These are phyloP conservation scores for Olivierus martensii DNA, from an alignment of 1,140 invertebrate species.

Conservation along the genomic window DNA sequence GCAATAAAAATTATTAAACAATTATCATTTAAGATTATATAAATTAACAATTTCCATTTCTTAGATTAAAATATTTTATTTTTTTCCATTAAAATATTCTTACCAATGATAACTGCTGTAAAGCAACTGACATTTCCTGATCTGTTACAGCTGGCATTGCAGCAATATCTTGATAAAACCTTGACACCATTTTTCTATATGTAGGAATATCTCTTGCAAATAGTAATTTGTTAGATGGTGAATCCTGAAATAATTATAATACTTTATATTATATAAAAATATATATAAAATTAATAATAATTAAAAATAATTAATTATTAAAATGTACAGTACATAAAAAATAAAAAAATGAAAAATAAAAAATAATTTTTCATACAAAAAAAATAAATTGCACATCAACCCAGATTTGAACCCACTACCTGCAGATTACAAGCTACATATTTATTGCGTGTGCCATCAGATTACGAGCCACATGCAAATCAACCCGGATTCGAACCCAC, in stretches of 20 bases:
- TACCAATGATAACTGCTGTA: constrained; percentile 64
- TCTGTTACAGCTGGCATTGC: constrained; percentile 74
- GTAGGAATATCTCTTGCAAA: constrained; percentile 89
- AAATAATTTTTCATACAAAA: neutral
- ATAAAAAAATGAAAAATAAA: neutral
- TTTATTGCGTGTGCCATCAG: neutral
- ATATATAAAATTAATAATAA: neutral
- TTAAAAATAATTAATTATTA: no score
- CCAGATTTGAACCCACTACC: no score
- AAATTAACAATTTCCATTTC: neutral
- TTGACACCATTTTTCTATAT: constrained; percentile 65
- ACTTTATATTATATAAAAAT: neutral
- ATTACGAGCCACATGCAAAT: no score
- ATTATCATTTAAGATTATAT: neutral
- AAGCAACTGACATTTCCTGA: constrained; percentile 78
- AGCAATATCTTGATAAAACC: constrained; percentile 74
- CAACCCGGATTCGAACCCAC: no score
- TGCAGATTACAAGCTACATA: no score
- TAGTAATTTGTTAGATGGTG: constrained; percentile 83
- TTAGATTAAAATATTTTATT: neutral
- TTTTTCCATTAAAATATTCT: neutral
- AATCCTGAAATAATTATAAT: constrained; percentile 41
- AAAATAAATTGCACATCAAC: neutral
- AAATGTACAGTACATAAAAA: no score
- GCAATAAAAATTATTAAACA: neutral